Percentiles rank a stretch among this genome's conserved stretches.
Conservation (phyloP, 1,140 invertebrate genomes). For the Stenopsyche tienmushanensis region DNA sequence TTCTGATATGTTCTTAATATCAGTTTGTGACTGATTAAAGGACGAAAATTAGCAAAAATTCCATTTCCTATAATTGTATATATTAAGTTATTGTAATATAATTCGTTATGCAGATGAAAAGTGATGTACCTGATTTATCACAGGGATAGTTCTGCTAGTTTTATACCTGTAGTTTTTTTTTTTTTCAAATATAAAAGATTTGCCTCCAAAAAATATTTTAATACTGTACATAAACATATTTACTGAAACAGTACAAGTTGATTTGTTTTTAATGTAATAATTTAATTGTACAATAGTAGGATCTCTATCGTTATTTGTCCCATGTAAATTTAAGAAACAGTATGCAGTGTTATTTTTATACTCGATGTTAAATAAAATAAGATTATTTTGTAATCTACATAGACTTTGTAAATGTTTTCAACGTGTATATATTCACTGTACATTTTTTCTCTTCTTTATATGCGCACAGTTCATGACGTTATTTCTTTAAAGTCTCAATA, state of each 20-base stretch:
- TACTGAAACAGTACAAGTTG: background rate
- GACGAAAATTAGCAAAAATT: too few relatives aligned
- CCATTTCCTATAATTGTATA: background rate
- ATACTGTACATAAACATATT: background rate
- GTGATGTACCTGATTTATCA: conserved; percentile 23
- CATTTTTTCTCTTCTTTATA: background rate
- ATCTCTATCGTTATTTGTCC: background rate
- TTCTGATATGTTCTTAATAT: too few relatives aligned
- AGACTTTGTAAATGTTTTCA: background rate
- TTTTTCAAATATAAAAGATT: background rate
- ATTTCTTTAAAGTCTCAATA: background rate
- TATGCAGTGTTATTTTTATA: conserved; percentile 9
- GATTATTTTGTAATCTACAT: background rate
- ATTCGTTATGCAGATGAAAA: background rate
- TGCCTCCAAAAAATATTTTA: background rate
- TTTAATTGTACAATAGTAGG: background rate
- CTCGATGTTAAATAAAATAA: background rate
- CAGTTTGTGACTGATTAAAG: too few relatives aligned
- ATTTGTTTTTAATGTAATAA: background rate
- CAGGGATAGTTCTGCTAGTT: conserved; percentile 26
- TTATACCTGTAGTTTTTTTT: conserved; percentile 1
- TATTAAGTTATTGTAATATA: background rate
- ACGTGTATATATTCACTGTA: background rate
- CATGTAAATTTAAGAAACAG: background rate
- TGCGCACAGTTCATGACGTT: conserved; percentile 1